Percentiles rank a stretch among this genome's conserved stretches.
phyloP scores from a whole-genome alignment of 2,888 invertebrate genomes.

The Drosophila kuntzei region DNA sequence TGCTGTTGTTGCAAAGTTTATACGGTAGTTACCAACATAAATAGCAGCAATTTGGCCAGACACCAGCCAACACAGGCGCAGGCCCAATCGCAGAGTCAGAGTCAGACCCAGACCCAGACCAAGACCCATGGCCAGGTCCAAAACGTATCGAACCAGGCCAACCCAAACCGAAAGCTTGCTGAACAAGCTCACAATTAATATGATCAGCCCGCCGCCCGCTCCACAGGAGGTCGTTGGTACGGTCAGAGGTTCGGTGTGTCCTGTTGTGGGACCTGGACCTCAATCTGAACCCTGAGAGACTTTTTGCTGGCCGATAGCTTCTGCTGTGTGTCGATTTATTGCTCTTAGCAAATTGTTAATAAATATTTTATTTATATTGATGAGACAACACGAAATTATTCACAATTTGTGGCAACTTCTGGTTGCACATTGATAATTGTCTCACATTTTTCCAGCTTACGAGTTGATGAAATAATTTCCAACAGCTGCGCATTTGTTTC shows the following conservation, averaged over 20 bases:
- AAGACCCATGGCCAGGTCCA: not conserved
- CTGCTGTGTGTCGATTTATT: constrained; percentile 71
- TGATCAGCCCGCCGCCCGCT: constrained; percentile 73
- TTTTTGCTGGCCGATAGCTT: constrained; percentile 22
- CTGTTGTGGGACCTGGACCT: constrained; percentile 33
- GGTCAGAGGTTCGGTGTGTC: constrained; percentile 50
- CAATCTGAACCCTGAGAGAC: constrained; percentile 37
- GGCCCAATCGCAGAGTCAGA: not conserved
- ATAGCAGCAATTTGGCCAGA: constrained; percentile 85
- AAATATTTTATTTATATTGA: constrained; percentile 81
- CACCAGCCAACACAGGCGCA: constrained; percentile 60
- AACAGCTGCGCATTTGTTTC: constrained; percentile 73
- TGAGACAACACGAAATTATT: constrained; percentile 76
- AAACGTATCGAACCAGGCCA: constrained; percentile 16
- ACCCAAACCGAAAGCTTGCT: constrained; percentile 56
- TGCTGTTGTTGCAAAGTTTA: constrained; percentile 79
- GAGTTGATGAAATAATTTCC: constrained; percentile 70
- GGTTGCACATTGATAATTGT: constrained; percentile 35
- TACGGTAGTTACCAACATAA: constrained; percentile 86
- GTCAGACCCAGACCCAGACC: not conserved
- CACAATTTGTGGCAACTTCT: constrained; percentile 64
- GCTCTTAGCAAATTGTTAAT: constrained; percentile 78
- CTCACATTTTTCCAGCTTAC: constrained; percentile 27
- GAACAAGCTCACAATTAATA: constrained; percentile 80
- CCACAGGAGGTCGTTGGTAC: constrained; percentile 62